A percentile compares a stretch with the other conserved stretches of the same genome.
Conservation (phyloP, 2,113 vertebrate species). For the Ciconia boyciana region DNA sequence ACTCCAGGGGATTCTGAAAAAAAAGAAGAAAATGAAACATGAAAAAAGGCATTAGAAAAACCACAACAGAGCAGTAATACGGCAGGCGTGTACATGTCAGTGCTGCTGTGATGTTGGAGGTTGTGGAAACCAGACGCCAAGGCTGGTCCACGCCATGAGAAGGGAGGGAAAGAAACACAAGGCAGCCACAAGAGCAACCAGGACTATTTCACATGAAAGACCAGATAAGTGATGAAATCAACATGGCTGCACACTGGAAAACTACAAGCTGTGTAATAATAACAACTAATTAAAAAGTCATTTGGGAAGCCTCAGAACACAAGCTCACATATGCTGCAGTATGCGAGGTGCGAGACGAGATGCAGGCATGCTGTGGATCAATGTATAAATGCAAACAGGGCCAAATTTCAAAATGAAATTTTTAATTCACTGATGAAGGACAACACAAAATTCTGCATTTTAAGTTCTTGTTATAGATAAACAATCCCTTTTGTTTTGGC, state of each 20-base stretch:
- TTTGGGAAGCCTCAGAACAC: background rate
- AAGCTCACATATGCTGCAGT: background rate
- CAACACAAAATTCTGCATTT: background rate
- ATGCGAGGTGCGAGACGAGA: background rate
- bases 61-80: background rate
- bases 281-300: background rate
- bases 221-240: background rate
- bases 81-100: rapidly evolving
- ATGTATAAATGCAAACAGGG: background rate
- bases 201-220: background rate
- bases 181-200: background rate
- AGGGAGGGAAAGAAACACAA: background rate
- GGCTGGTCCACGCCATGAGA: background rate
- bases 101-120: background rate
- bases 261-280: background rate
- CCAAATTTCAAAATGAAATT: background rate
- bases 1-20: background rate
- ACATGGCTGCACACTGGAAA: background rate
- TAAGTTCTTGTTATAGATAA: background rate
- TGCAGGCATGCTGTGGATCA: background rate
- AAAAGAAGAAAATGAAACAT: background rate
- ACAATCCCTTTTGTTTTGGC: background rate
- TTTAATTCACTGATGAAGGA: background rate
- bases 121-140: background rate
- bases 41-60: background rate